Conservation (phyloP, 2,888 invertebrate genomes). For the Drosophila nigricruria region DNA sequence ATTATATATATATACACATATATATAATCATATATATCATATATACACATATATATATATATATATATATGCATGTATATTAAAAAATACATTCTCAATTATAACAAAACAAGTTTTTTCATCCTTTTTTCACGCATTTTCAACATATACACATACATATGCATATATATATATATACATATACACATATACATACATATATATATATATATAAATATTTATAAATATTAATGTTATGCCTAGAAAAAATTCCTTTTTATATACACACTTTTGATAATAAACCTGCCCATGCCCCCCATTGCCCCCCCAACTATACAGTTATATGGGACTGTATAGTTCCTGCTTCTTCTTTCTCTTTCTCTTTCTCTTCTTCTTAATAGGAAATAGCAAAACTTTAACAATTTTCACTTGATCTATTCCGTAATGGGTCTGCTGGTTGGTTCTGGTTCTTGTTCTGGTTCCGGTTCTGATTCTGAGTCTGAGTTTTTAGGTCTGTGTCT, state of each 20-base stretch:
- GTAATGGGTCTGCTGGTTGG: constrained; percentile 29
- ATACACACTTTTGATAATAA: constrained; percentile 63
- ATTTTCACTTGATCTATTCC: constrained; percentile 44
- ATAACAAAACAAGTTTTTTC: constrained; percentile 62
- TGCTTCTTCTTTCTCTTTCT: background rate
- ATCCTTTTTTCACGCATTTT: constrained; percentile 28
- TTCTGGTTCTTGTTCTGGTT: constrained; percentile 11
- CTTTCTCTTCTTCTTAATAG: constrained; percentile 15
- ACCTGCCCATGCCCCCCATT: background rate
- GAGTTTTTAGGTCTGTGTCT: constrained; percentile 20
- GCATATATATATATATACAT: constrained; percentile 8
- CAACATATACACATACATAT: constrained; percentile 34
- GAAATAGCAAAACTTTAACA: constrained; percentile 54
- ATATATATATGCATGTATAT: constrained; percentile 29
- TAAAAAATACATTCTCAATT: constrained; percentile 38
- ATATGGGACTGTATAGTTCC: constrained; percentile 22
- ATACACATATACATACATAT: constrained; percentile 25
- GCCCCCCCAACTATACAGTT: constrained; percentile 26
- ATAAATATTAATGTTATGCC: constrained; percentile 44
- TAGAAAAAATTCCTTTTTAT: constrained; percentile 57
- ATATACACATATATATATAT: constrained; percentile 37
- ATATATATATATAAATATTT: constrained; percentile 32
- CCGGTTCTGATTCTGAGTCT: constrained; percentile 19
- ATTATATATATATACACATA: background rate
- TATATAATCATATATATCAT: constrained; percentile 12